A percentile compares a stretch with the other conserved stretches of the same genome.
phyloP scores from a whole-genome alignment of 2,888 invertebrate genomes.

The Eupeodes latifasciatus region DNA sequence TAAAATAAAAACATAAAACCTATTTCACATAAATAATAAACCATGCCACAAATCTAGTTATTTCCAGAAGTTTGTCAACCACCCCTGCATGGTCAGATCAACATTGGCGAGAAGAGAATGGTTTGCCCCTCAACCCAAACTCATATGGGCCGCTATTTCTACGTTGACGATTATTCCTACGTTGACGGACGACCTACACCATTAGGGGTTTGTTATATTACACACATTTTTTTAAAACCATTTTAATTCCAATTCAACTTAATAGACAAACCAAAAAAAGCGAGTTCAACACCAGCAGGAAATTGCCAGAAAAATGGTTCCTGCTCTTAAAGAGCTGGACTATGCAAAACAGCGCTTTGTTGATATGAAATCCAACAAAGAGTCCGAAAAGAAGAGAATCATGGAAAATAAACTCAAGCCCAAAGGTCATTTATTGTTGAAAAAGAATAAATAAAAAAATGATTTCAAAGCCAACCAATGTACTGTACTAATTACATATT shows the following conservation, averaged over 20 bases:
- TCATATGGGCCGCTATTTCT: slow-evolving; percentile 88
- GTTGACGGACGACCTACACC: slow-evolving; percentile 91
- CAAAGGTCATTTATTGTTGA: slow-evolving; percentile 87
- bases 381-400: slow-evolving; percentile 85
- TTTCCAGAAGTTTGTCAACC: slow-evolving; percentile 38
- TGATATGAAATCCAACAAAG: slow-evolving; percentile 84
- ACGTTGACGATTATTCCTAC: slow-evolving; percentile 91
- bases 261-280: slow-evolving; percentile 86
- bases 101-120: slow-evolving; percentile 86
- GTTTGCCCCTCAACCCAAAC: slow-evolving; percentile 88
- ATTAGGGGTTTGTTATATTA: slow-evolving; percentile 85
- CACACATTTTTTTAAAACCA: neutral
- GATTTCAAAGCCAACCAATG: neutral
- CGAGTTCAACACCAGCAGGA: slow-evolving; percentile 87
- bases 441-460: slow-evolving; percentile 79
- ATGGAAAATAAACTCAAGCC: slow-evolving; percentile 88
- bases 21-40: neutral
- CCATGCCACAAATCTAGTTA: neutral
- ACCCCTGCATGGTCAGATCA: slow-evolving; percentile 80
- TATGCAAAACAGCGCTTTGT: slow-evolving; percentile 88
- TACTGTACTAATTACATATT: slow-evolving; percentile 27
- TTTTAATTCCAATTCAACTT: neutral
- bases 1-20: neutral
- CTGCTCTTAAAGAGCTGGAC: slow-evolving; percentile 87
- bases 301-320: slow-evolving; percentile 87